phyloP scores from a whole-genome alignment of 2,888 invertebrate genomes.

The Lycocerus yunnanus region DNA sequence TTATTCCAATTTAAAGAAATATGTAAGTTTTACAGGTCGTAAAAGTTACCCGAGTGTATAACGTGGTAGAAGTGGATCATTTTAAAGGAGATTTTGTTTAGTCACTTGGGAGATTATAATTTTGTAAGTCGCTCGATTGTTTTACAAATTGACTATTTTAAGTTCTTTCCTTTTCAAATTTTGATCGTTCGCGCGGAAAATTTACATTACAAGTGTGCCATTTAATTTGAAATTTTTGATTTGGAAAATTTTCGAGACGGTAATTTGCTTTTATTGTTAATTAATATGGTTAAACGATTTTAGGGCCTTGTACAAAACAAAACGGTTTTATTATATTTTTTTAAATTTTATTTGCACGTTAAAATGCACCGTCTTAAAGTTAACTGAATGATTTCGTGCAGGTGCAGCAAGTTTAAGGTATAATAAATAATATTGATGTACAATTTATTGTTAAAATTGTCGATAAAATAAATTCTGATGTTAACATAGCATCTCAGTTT shows the following conservation, averaged over 20 bases:
- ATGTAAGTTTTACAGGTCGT: background rate
- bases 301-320: background rate
- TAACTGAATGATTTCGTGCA: background rate
- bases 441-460: conserved; percentile 1
- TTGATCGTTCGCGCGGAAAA: background rate
- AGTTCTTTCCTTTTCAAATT: background rate
- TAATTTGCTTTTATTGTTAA: background rate
- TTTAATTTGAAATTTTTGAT: background rate
- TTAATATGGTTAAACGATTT: background rate
- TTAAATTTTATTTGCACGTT: background rate
- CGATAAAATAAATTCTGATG: background rate
- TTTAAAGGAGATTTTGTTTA: background rate
- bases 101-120: background rate
- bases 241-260: background rate
- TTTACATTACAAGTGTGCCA: background rate
- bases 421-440: background rate
- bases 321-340: background rate
- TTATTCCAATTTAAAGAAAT: background rate
- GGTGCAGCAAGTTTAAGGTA: background rate
- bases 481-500: background rate
- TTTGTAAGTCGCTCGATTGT: background rate
- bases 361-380: background rate
- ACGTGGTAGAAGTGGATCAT: background rate
- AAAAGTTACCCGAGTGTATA: background rate
- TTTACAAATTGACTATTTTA: background rate